Base-by-base conservation (phyloP, 2,888 invertebrate species). In the Baronia brevicornis region DNA sequence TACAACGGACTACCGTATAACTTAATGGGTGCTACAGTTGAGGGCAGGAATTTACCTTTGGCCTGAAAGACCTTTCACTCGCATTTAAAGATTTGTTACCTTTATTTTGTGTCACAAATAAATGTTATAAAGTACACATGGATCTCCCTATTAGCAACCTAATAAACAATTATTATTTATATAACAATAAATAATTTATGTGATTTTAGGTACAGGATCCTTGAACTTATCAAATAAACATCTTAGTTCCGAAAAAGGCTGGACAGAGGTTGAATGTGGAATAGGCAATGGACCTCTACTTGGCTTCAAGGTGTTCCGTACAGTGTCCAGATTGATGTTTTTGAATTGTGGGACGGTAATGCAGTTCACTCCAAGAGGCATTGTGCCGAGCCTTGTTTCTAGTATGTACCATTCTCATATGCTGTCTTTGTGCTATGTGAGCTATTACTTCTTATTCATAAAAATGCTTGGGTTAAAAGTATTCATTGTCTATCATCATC, bases 181-280 rank as follows among this genome's bases (percentile, higher is more conserved):
- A 19, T 19, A 7, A 10, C 25, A 10, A 8, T 12, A 4, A 7
- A 25, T 6, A 21, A 32, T 28, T 9, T 31, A 36, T 33, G 35
- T 15, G 30, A 32, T 69, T 64, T 8, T 65, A 75, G 93, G 95
- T 21, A 85, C 86, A 13, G 93, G 94, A 0, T 89, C 91, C n/a
- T 87, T 97, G 28, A 89, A 91, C 48, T 66, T 94, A 7, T 89
- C 92, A 3, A 91, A 92, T 51, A 87, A 94, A 38, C 88, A 94
- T 51, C 84, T 95, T 6, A 86, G 93, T 32, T 92, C 93, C 0
- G 91, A 94, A 31, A 92, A 91, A 65, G 92, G 94, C 6, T 96
- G 96, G 95, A 86, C 93, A 3, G 97, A 97, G 79, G 70, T 94
- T 5, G 95, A 95, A 60, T 69, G 92, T 31, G 92, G 93, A 1